Base-by-base conservation (phyloP, 2,797 vertebrate species). In the Microhierax caerulescens region DNA sequence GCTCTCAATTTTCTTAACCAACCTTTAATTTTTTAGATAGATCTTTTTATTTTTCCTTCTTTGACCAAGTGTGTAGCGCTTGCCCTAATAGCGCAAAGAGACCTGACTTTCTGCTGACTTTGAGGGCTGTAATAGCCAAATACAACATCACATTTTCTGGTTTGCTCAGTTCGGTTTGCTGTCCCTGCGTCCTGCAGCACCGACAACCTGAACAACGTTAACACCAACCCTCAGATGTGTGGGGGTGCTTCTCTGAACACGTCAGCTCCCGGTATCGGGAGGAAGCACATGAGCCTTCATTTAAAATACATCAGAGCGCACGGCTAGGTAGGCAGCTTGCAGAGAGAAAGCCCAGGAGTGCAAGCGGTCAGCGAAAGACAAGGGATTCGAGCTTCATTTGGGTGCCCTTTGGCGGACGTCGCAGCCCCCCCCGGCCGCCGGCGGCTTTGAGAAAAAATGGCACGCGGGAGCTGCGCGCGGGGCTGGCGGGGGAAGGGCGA, bases 1-100 rank as follows among this genome's bases (percentile, higher is more conserved):
- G 77, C 23, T 75, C 84, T 87, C 24, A 51, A 28, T 47, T 90
- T 83, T 92, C 80, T 92, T 72, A 67, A 94, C 89, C 74, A 88
- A 24, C 25, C 63, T 37, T 76, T 92, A 32, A 61, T 93, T 96
- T 85, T 92, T 95, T 60, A 63, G 76, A 69, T 39, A 74, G 11
- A 63, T 45, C 10, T 22, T 59, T 76, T 94, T 94, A 27, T 92
- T 93, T 85, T 85, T 73, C 39, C 72, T 92, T 59, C 79, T 90
- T 77, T 89, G 22, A n/a, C 61, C 54, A 60, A 85, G 50, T 56
- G 87, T 48, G 13, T 22, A 76, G 37, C n/a, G 6, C 48, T 74
- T 4, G 6, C 47, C 39, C 73, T 65, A 76, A 87, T 28, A 39
- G 34, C 47, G 15, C 37, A 78, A 20, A 45, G 21, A 67, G 24